Base-by-base conservation (phyloP, 2,113 vertebrate genomes). In the Microtus montanus region DNA sequence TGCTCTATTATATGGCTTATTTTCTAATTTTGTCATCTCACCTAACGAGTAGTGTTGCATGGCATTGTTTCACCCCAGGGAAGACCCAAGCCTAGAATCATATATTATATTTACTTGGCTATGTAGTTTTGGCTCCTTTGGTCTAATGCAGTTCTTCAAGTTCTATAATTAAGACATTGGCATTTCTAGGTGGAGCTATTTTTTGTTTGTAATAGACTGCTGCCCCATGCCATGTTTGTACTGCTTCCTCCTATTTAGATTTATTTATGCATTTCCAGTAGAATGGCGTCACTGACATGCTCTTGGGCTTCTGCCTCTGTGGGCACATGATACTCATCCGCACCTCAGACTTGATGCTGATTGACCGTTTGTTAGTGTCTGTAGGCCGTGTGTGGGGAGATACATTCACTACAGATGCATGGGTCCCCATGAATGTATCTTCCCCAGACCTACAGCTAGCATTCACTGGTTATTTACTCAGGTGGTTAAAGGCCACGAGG, bases 331-430 rank as follows among this genome's bases (percentile, higher is more conserved):
- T 52, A 10, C 38, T 80, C 80, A 92, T 93, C 47, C 79, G 47
- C 41, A 70, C 44, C 52, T 91, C 33, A 89, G 41, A 94, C 71
- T 79, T 84, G 58, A 49, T 90, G 91, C 71, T 86, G 44, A 87
- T 92, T 87, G 74, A 52, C 75, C 38, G 41, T 54, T 58, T 90
- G 38, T 38, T 15, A 68, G 94, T 91, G 91, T 89, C 58, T 87
- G 52, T 41, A 58, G 54, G 44, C 68, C 41, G 0, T 49, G 14
- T 89, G 47, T 61, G 75, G 70, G 20, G 63, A 92, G 17, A 86
- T 88, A 89, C 54, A 75, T 89, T 96, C 35, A 44, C 14, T 22
- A 28, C 1, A 71, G 52, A 28, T 84, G 78, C n/a, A 20, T 91
- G 89, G 35, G 9, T 89, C 26, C 28, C 73, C 24, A 79, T 95